Percentiles rank a stretch among this genome's conserved stretches.
Evolutionary conservation across 2,113 vertebrate species (phyloP).

Genomic region (Nerophis lumbriciformis): DNA sequence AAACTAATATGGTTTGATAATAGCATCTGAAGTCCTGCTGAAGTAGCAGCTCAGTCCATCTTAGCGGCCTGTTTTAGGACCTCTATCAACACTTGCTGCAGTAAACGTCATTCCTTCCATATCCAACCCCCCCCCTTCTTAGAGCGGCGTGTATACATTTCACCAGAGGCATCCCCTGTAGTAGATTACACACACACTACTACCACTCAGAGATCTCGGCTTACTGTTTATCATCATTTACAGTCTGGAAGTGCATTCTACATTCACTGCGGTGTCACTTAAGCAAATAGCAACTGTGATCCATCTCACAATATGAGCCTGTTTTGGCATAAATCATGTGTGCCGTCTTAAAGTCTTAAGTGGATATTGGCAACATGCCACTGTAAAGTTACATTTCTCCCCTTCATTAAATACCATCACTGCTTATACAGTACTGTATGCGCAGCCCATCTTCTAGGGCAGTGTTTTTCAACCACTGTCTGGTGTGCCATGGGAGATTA

Average conservation of each 20-base stretch:
- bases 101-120: constrained; percentile 53
- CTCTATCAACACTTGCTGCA: constrained; percentile 54
- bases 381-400: too few relatives aligned
- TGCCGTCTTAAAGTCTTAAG: background rate
- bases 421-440: too few relatives aligned
- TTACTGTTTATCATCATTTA: constrained; percentile 27
- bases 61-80: constrained; percentile 46
- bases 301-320: background rate
- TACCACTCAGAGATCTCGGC: constrained; percentile 14
- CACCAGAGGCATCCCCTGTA: constrained; percentile 37
- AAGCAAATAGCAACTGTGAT: background rate
- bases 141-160: constrained; percentile 30
- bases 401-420: too few relatives aligned
- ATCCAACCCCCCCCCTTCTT: constrained; percentile 34
- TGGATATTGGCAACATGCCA: too few relatives aligned
- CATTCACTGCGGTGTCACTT: background rate
- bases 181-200: constrained; percentile 28
- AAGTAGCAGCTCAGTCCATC: constrained; percentile 35
- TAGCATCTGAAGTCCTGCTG: background rate
- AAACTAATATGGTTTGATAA: too few relatives aligned
- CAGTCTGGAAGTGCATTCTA: constrained; percentile 1
- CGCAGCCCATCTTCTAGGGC: too few relatives aligned
- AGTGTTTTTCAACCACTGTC: too few relatives aligned
- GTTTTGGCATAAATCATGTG: background rate
- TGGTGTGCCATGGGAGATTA: too few relatives aligned